Evolutionary conservation across 2,888 invertebrate genomes (phyloP).

Genomic region (Drosophila rellima): DNA sequence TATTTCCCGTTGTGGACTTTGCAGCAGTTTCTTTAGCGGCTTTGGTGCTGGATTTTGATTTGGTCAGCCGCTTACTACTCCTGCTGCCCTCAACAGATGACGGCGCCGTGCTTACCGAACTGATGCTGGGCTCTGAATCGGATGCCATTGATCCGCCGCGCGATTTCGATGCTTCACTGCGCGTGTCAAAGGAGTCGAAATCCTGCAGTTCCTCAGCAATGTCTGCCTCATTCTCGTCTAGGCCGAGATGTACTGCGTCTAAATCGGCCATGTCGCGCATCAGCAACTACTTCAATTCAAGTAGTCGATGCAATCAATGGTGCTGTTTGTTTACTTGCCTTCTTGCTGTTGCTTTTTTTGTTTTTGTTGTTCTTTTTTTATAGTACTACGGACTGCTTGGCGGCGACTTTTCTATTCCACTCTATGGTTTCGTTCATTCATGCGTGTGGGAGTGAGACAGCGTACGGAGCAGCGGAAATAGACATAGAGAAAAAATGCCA

Average conservation of each 20-base stretch:
- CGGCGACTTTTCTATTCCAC: constrained; percentile 44
- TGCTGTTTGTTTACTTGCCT: constrained; percentile 64
- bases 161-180: constrained; percentile 94
- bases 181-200: constrained; percentile 91
- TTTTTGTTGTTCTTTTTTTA: constrained; percentile 18
- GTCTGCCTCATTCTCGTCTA: constrained; percentile 90
- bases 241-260: constrained; percentile 89
- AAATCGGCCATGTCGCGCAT: constrained; percentile 86
- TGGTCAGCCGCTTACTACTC: constrained; percentile 52
- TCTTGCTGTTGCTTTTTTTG: constrained; percentile 21
- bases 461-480: constrained; percentile 60
- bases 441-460: constrained; percentile 50
- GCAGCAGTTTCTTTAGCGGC: constrained; percentile 39
- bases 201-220: constrained; percentile 93
- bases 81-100: constrained; percentile 86
- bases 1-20: constrained; percentile 38
- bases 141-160: constrained; percentile 88
- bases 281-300: constrained; percentile 47
- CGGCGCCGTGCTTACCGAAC: constrained; percentile 90
- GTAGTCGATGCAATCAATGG: constrained; percentile 21
- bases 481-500: constrained; percentile 80
- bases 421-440: constrained; percentile 47
- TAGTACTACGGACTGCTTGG: constrained; percentile 40
- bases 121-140: constrained; percentile 90
- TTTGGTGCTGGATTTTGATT: constrained; percentile 63